These are phyloP conservation scores for Tychaedon coryphoeus DNA, from an alignment of 2,113 vertebrate genomes.

Conservation along the genomic window DNA sequence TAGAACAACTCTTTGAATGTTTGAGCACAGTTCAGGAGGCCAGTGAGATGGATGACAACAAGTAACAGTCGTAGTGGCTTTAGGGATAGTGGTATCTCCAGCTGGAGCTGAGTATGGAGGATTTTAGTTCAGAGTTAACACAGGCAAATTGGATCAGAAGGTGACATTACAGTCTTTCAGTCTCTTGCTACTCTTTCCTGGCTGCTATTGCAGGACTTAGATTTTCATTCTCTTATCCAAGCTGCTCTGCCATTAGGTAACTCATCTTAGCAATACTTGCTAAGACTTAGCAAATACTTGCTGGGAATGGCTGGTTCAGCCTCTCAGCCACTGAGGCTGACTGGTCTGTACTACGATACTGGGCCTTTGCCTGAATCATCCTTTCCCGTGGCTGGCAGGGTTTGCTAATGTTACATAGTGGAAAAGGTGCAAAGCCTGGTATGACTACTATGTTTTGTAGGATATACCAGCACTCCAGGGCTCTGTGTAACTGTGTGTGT, in stretches of 20 bases:
- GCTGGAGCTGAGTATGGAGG: background rate
- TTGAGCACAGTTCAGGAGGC: background rate
- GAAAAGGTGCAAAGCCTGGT: background rate
- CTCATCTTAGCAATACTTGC: background rate
- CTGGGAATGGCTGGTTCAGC: background rate
- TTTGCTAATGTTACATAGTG: rapidly evolving
- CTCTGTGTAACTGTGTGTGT: background rate
- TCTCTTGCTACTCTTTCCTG: background rate
- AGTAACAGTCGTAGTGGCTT: background rate
- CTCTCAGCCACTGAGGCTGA: background rate
- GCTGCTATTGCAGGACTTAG: background rate
- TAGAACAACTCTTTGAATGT: background rate
- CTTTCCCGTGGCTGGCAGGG: background rate
- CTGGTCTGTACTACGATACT: background rate
- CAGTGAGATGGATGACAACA: background rate
- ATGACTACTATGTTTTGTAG: too few species aligned
- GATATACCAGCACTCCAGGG: rapidly evolving
- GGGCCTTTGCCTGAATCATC: background rate
- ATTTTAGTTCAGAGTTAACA: background rate
- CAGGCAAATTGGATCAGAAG: background rate
- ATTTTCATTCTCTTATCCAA: background rate
- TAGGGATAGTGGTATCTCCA: background rate
- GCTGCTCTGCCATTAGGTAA: background rate
- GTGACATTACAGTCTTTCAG: background rate
- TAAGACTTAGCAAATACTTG: background rate